phyloP scores from a whole-genome alignment of 2,113 vertebrate species.

The Glaucidium brasilianum region DNA sequence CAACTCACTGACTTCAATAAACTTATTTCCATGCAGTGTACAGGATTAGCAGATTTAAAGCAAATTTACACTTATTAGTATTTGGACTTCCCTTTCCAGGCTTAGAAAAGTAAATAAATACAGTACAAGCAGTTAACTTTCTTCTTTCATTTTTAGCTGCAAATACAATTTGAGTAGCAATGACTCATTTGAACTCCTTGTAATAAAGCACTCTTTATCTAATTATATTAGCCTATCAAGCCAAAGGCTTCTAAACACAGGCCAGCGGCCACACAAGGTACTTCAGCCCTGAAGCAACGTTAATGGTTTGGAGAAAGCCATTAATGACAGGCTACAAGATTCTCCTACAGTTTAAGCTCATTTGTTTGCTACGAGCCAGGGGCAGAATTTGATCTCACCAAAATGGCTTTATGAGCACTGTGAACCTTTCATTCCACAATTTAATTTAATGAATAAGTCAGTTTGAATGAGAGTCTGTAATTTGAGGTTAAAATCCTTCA shows the following conservation, averaged over 20 bases:
- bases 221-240: slow-evolving; percentile 10
- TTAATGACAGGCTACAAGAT: neutral
- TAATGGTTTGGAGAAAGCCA: neutral
- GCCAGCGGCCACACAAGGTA: slow-evolving; percentile 18
- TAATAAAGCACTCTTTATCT: slow-evolving; percentile 18
- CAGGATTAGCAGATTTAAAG: neutral
- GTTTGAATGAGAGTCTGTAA: neutral
- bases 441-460: neutral
- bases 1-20: neutral
- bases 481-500: slow-evolving; percentile 36
- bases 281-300: neutral
- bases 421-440: slow-evolving; percentile 8
- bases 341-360: neutral
- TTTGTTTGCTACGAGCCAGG: neutral
- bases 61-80: neutral
- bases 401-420: slow-evolving; percentile 1
- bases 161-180: neutral
- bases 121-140: neutral
- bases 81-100: neutral
- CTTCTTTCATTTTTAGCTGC: neutral
- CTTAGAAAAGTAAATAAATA: neutral
- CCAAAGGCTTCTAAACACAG: neutral
- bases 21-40: neutral
- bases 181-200: neutral
- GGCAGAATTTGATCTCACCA: neutral